Conservation (phyloP, 2,113 vertebrate genomes). For the Eolophus roseicapilla region DNA sequence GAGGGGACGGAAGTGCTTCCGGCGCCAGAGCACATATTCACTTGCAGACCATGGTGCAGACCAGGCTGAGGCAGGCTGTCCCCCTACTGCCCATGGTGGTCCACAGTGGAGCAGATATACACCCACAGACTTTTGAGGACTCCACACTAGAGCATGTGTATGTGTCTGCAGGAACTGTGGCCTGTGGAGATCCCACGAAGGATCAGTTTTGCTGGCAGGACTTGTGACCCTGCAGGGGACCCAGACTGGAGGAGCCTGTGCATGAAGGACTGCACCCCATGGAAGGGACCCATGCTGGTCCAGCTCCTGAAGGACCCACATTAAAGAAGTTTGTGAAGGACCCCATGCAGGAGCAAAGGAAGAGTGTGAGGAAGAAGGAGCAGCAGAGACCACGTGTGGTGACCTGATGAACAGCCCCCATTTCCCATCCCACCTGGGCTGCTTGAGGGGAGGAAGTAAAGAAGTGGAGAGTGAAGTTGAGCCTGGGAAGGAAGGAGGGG, state of each 20-base stretch:
- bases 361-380: background rate
- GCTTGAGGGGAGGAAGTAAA: background rate
- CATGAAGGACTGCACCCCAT: background rate
- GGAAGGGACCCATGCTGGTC: background rate
- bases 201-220: background rate
- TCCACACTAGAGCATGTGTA: background rate
- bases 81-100: background rate
- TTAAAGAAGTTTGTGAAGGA: background rate
- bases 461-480: background rate
- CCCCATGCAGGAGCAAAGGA: background rate
- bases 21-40: background rate
- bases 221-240: background rate
- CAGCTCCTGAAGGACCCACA: background rate
- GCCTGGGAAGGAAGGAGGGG: background rate
- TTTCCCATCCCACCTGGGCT: rapidly evolving
- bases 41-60: background rate
- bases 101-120: background rate
- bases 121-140: background rate
- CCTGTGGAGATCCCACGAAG: background rate
- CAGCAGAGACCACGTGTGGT: rapidly evolving
- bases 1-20: rapidly evolving
- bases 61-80: background rate
- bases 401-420: rapidly evolving
- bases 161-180: background rate
- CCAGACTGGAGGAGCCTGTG: background rate